Evolutionary conservation across 1,140 invertebrate species (phyloP), one percentile per base, ranked within the genome.

Genomic region (Heliconius melpomene): DNA sequence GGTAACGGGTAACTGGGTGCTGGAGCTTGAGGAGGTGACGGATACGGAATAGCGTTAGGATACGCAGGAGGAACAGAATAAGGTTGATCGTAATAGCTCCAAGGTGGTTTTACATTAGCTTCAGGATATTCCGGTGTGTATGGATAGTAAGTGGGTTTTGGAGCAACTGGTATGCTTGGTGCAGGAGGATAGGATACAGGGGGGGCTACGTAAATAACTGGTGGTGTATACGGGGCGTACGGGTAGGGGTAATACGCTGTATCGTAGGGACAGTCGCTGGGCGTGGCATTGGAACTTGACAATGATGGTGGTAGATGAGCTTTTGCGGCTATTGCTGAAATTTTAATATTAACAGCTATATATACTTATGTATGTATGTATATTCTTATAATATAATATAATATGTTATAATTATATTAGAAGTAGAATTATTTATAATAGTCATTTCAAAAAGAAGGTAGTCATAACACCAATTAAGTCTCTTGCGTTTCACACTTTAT

Each of bases 151-250:
- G 26, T 16, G 23, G 60, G 60, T 66, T 66, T 66, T 66, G 60
- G 60, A 8, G 57, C 8, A 54, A 54, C 7, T 23, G 57, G 57
- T 11, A 60, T 23, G n/a, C n/a, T 60, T 60, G 16, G 23, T 66
- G 16, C 18, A 23, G 73, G 66, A 0, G 23, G 66, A 50, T 20
- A 52, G 77, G 32, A 70, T 52, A 40, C 23, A 16, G 85, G 72
- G 72, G 84, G 80, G 2, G 88, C 74, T 9, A 89, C 80, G 72
- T 88, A 92, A 38, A 91, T 79, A 18, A 91, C 75, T 78, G 88
- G 90, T 3, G 86, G 86, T 40, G 32, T 7, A 36, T 36, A 36
- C 7, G 80, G 36, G 18, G 83, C 11, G 20, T 87, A 87, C 60
- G 85, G 46, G 36, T 79, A 79, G 26, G 83, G 70, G 54, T 90